These are phyloP conservation scores for Pipistrellus kuhlii DNA, from an alignment of 2,797 vertebrate species.

Conservation along the genomic window DNA sequence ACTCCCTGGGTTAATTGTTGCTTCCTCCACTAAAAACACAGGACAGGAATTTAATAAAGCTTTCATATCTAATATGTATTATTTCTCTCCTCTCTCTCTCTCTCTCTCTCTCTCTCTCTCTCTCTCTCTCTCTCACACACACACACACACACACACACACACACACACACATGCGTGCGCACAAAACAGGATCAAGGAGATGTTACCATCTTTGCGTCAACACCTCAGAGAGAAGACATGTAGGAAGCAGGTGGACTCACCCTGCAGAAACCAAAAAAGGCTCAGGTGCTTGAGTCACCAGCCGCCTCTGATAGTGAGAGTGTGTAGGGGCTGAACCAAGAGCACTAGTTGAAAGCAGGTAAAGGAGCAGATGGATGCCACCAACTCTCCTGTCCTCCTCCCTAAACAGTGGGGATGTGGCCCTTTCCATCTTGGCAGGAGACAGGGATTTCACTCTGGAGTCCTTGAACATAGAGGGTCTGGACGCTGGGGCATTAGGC, in stretches of 20 bases:
- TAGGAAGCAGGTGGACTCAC: neutral
- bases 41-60: neutral
- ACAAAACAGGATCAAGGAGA: neutral
- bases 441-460: neutral
- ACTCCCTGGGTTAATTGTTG: neutral
- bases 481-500: neutral
- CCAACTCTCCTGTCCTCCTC: neutral
- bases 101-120: too few relatives aligned
- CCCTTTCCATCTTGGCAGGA: neutral
- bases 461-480: neutral
- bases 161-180: neutral
- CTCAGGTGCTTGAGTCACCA: neutral
- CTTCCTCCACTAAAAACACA: neutral
- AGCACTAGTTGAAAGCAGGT: neutral
- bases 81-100: too few relatives aligned
- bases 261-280: neutral
- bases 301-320: neutral
- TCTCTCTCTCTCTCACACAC: neutral
- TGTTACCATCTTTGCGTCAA: neutral
- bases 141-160: neutral
- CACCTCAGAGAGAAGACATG: neutral
- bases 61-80: neutral
- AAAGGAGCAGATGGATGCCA: neutral
- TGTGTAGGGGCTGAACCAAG: neutral
- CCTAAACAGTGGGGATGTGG: accelerated